Evolutionary conservation across 2,888 invertebrate species (phyloP).

Genomic region (Epirrita christyi): DNA sequence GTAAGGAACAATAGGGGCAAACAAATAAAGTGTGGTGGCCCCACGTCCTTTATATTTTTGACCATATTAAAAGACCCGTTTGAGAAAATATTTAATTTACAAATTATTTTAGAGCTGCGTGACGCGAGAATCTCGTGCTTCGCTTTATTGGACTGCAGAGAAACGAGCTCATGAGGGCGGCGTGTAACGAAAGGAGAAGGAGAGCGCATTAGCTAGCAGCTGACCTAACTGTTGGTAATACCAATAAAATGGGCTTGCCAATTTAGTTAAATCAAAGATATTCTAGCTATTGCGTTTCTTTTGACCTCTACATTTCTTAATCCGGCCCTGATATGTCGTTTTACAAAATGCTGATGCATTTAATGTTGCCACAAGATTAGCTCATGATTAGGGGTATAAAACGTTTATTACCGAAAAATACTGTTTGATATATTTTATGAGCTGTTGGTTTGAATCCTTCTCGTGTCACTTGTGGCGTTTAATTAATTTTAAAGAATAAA

Average conservation of each 20-base stretch:
- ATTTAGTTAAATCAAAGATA: too few relatives aligned
- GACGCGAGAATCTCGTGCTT: neutral
- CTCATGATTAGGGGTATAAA: constrained; percentile 36
- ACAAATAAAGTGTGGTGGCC: too few relatives aligned
- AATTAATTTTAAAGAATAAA: constrained; percentile 6
- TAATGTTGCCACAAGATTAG: constrained; percentile 36
- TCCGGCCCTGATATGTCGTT: constrained; percentile 23
- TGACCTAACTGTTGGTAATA: too few relatives aligned
- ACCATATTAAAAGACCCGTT: neutral
- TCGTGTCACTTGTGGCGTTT: constrained; percentile 12
- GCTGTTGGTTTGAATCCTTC: constrained; percentile 28
- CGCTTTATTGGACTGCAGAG: neutral
- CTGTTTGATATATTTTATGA: constrained; percentile 29
- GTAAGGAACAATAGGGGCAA: neutral
- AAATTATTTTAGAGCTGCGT: neutral
- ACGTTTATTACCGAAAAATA: constrained; percentile 33
- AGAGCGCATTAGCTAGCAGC: too few relatives aligned
- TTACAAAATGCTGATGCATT: constrained; percentile 36
- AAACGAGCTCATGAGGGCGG: too few relatives aligned
- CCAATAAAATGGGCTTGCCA: too few relatives aligned
- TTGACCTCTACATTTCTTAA: neutral
- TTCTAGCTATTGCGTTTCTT: neutral
- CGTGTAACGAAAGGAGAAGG: too few relatives aligned
- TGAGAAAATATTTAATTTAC: neutral
- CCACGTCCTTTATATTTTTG: too few relatives aligned